phyloP scores from a whole-genome alignment of 2,888 invertebrate genomes.

The Pharmacophagus antenor region DNA sequence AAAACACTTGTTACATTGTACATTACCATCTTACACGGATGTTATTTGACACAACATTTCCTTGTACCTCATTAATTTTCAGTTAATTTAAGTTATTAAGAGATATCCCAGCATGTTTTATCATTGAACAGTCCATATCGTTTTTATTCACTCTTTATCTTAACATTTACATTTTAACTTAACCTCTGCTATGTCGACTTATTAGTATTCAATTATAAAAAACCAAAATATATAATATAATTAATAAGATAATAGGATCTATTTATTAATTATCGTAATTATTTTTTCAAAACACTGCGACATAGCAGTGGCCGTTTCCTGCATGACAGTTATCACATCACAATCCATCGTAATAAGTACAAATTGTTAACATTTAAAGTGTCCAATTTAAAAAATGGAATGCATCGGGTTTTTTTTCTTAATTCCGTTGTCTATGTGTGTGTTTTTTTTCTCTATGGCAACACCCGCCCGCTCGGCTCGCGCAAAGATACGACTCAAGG shows the following conservation, averaged over 20 bases:
- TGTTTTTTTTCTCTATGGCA: constrained; percentile 87
- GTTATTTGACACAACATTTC: constrained; percentile 19
- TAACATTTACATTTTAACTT: constrained; percentile 29
- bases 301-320: constrained; percentile 42
- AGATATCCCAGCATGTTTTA: constrained; percentile 30
- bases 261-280: too few species aligned
- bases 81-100: constrained; percentile 14
- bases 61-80: constrained; percentile 7
- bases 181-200: constrained; percentile 23
- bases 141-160: constrained; percentile 34
- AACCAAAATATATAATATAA: background rate
- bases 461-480: constrained; percentile 83
- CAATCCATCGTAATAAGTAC: constrained; percentile 50
- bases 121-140: constrained; percentile 31
- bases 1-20: too few species aligned
- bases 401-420: constrained; percentile 82
- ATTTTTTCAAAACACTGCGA: too few species aligned
- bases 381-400: constrained; percentile 54
- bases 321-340: constrained; percentile 57
- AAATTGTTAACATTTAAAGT: constrained; percentile 34
- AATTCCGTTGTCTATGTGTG: constrained; percentile 85
- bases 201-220: background rate
- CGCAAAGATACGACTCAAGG: constrained; percentile 81
- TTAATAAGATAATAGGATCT: too few species aligned
- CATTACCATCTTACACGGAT: background rate